phyloP scores from a whole-genome alignment of 2,888 invertebrate genomes.

The Odontocolon sp. region DNA sequence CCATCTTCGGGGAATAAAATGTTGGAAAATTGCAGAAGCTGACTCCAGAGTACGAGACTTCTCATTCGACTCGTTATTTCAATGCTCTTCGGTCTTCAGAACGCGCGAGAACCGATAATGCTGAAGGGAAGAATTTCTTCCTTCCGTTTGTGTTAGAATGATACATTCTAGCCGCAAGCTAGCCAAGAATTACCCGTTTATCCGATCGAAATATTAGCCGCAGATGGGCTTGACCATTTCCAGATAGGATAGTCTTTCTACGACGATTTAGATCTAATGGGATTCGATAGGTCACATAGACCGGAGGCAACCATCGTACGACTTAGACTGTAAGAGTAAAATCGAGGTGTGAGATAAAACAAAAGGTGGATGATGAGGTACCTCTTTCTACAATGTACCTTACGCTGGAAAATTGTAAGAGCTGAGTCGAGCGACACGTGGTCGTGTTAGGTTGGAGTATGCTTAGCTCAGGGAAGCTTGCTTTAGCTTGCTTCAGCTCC shows the following conservation, averaged over 20 bases:
- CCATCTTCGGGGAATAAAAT: not conserved
- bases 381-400: constrained; percentile 29
- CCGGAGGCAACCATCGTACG: not conserved
- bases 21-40: not conserved
- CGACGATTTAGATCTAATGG: constrained; percentile 48
- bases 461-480: constrained; percentile 6
- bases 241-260: constrained; percentile 24
- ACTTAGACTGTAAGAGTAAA: not conserved
- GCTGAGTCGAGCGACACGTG: constrained; percentile 40
- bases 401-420: constrained; percentile 34
- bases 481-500: constrained; percentile 26
- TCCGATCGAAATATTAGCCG: constrained; percentile 45
- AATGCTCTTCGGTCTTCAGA: constrained; percentile 16
- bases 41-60: not conserved
- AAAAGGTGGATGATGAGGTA: constrained; percentile 22
- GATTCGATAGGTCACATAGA: constrained; percentile 41
- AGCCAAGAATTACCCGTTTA: constrained; percentile 38
- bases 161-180: constrained; percentile 18
- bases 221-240: constrained; percentile 26
- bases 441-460: not conserved
- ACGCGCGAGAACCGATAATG: constrained; percentile 5
- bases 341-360: not conserved
- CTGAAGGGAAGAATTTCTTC: constrained; percentile 10
- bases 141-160: not conserved
- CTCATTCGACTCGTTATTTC: constrained; percentile 31